Evolutionary conservation across 1,140 invertebrate species (phyloP).

Genomic region (Tetramorium simillimum): DNA sequence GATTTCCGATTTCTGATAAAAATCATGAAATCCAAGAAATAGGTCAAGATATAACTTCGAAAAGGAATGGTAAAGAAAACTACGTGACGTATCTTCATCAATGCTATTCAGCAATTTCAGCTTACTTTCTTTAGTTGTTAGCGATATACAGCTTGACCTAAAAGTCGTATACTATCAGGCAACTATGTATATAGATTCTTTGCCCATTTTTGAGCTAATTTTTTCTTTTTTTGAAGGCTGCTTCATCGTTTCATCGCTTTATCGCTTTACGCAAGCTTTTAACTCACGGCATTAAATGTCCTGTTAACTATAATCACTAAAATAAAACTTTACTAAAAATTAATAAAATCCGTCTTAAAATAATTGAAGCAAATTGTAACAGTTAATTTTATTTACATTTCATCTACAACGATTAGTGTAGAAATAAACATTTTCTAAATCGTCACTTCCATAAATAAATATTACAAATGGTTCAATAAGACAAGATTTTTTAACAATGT

Average conservation of each 20-base stretch:
- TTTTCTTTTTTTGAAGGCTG: background rate
- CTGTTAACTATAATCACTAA: background rate
- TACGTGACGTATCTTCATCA: slow-evolving; percentile 13
- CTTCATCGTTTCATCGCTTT: background rate
- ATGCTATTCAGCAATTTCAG: background rate
- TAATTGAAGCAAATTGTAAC: background rate
- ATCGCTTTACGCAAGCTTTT: background rate
- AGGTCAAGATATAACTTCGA: background rate
- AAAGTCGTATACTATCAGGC: background rate
- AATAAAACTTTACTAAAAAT: background rate
- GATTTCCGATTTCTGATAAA: slow-evolving; percentile 18
- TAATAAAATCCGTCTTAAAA: background rate
- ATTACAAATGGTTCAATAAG: background rate
- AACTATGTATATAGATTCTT: background rate
- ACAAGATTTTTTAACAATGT: background rate
- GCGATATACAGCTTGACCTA: background rate
- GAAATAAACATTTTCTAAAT: background rate
- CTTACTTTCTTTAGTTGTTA: background rate
- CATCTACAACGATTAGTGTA: background rate
- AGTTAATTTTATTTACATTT: background rate
- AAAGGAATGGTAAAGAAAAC: background rate
- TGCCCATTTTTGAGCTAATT: background rate
- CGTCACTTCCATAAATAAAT: background rate
- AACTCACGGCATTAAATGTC: background rate
- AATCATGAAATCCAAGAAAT: background rate